phyloP scores from a whole-genome alignment of 1,140 invertebrate genomes.

The Drosophila bifasciata region DNA sequence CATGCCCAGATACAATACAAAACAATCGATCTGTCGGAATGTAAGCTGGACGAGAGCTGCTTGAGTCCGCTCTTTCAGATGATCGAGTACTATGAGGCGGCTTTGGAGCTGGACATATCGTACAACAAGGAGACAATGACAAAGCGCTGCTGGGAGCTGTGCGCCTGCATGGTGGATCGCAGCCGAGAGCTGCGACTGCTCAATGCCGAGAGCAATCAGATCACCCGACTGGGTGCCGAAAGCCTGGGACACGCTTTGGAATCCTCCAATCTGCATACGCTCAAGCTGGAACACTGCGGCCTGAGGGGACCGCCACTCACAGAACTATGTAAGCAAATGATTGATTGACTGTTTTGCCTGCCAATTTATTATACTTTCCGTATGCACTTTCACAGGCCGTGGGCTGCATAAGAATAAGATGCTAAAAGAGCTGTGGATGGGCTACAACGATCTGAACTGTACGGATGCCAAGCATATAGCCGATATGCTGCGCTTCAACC shows the following conservation, averaged over 20 bases:
- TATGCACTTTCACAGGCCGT: constrained; percentile 86
- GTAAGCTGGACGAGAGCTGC: constrained; percentile 72
- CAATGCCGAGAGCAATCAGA: constrained; percentile 79
- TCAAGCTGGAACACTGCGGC: constrained; percentile 91
- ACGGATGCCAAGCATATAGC: constrained; percentile 92
- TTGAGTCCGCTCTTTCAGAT: constrained; percentile 92
- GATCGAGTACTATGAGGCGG: constrained; percentile 96
- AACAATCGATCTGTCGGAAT: constrained; percentile 78
- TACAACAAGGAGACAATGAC: constrained; percentile 89
- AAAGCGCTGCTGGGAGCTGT: constrained; percentile 89
- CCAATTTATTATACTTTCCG: constrained; percentile 6
- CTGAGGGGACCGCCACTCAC: constrained; percentile 88
- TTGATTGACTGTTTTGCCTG: constrained; percentile 3
- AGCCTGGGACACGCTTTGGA: constrained; percentile 79
- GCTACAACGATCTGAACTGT: constrained; percentile 91
- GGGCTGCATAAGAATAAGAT: constrained; percentile 92
- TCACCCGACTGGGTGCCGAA: constrained; percentile 77
- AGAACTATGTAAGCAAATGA: constrained; percentile 86
- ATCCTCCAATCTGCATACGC: constrained; percentile 88
- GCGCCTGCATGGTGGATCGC: constrained; percentile 78
- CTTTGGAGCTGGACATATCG: constrained; percentile 90
- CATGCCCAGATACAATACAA: constrained; percentile 78
- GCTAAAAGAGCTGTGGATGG: constrained; percentile 92
- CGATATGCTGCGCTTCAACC: constrained; percentile 88
- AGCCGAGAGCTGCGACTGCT: constrained; percentile 76